Evolutionary conservation across 2,888 invertebrate species (phyloP).

Genomic region (Calameuta filiformis): DNA sequence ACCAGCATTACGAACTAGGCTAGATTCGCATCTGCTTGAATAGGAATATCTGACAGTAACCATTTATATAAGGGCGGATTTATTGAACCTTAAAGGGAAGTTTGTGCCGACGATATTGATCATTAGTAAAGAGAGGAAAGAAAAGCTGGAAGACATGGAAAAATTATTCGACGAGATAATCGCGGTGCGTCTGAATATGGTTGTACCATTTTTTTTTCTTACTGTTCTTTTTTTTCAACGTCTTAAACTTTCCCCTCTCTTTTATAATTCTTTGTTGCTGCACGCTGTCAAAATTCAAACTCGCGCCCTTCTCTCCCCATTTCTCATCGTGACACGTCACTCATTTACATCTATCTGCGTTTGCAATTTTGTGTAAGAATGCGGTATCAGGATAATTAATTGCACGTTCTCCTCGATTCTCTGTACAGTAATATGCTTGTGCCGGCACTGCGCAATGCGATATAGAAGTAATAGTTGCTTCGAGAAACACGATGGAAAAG

Average conservation of each 20-base stretch:
- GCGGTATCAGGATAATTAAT: not conserved
- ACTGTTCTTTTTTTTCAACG: conserved; percentile 5
- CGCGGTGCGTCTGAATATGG: conserved; percentile 18
- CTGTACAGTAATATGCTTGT: conserved; percentile 34
- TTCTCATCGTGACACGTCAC: not conserved
- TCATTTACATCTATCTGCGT: not conserved
- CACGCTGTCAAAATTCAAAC: not conserved
- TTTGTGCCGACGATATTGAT: not conserved
- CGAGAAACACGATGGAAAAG: not conserved
- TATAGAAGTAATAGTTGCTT: not conserved
- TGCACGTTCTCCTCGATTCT: not conserved
- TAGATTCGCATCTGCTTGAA: conserved; percentile 39
- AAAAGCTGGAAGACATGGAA: not conserved
- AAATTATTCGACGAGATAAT: not conserved
- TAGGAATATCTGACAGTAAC: conserved; percentile 50
- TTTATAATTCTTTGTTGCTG: not conserved
- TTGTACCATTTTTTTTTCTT: conserved; percentile 16
- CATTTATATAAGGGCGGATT: conserved; percentile 50
- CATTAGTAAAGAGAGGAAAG: not conserved
- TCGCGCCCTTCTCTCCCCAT: not conserved
- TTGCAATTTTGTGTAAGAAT: not conserved
- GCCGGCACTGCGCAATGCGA: not conserved
- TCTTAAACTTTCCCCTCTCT: not conserved
- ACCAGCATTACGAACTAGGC: conserved; percentile 25
- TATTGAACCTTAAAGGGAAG: conserved; percentile 27